These are phyloP conservation scores for Rhagologus leucostigma DNA, from an alignment of 2,113 vertebrate species.

Conservation along the genomic window DNA sequence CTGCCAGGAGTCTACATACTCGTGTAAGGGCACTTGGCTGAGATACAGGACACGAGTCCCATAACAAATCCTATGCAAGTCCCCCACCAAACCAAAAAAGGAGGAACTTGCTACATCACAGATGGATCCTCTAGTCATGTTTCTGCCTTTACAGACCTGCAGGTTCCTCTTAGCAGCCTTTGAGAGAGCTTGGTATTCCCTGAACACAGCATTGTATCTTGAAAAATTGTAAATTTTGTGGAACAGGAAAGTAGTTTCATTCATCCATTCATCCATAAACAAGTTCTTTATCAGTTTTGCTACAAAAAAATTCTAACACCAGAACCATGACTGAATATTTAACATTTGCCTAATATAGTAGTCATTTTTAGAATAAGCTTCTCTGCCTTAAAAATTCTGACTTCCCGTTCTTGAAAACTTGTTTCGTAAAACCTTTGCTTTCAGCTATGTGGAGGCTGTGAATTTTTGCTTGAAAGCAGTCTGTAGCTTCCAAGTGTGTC, in stretches of 20 bases:
- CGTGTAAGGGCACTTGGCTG: background rate
- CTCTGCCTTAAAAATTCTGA: background rate
- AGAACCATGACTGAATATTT: background rate
- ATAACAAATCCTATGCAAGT: background rate
- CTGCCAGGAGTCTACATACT: fast-evolving
- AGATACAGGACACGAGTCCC: fast-evolving
- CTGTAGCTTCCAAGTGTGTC: background rate
- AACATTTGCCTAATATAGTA: background rate
- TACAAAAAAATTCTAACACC: background rate
- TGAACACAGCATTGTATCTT: background rate
- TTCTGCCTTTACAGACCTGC: background rate
- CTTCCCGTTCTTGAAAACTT: background rate
- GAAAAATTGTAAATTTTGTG: background rate
- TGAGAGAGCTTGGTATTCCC: background rate
- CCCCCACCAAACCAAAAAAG: background rate
- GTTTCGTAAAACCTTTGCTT: background rate
- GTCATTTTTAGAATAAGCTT: background rate
- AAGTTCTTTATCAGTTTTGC: background rate
- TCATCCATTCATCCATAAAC: background rate
- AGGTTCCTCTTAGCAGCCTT: background rate
- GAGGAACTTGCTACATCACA: background rate
- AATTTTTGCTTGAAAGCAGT: background rate
- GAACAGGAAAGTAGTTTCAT: background rate
- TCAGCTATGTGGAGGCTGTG: background rate
- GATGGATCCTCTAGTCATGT: background rate